phyloP scores from a whole-genome alignment of 2,888 invertebrate species.

The Nomada fucata region DNA sequence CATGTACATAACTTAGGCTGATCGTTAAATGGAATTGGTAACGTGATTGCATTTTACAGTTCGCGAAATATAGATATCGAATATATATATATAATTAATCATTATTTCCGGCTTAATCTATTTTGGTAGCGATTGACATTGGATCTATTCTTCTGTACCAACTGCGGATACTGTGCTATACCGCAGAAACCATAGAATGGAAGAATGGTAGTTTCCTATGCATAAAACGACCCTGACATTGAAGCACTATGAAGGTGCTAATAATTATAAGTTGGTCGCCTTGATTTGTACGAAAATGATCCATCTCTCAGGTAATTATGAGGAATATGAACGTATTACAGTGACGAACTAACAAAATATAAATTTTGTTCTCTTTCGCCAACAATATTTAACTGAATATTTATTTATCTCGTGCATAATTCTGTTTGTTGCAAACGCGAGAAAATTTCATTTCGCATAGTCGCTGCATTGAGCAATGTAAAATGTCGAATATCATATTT shows the following conservation, averaged over 20 bases:
- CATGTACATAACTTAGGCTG: neutral
- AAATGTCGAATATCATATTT: constrained; percentile 36
- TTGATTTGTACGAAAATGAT: neutral
- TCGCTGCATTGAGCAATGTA: constrained; percentile 36
- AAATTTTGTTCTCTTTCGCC: neutral
- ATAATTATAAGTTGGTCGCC: constrained; percentile 14
- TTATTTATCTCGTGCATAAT: neutral
- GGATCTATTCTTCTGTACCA: constrained; percentile 39
- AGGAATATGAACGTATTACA: neutral
- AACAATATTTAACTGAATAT: neutral
- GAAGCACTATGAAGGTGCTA: constrained; percentile 59
- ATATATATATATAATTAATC: constrained; percentile 11
- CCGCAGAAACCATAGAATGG: constrained; percentile 54
- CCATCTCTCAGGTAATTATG: neutral
- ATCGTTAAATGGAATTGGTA: neutral
- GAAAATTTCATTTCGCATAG: constrained; percentile 31
- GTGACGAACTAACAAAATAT: neutral
- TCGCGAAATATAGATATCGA: constrained; percentile 2
- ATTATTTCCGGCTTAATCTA: constrained; percentile 20
- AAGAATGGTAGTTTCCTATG: constrained; percentile 27
- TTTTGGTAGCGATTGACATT: constrained; percentile 31
- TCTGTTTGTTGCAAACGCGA: neutral
- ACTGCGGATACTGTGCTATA: constrained; percentile 36
- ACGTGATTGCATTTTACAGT: constrained; percentile 17
- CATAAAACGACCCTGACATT: constrained; percentile 63